Percentiles rank a stretch among this genome's conserved stretches.
These are phyloP conservation scores for Gastracanthus pulcherrimus DNA, from an alignment of 2,888 invertebrate genomes.

Conservation along the genomic window DNA sequence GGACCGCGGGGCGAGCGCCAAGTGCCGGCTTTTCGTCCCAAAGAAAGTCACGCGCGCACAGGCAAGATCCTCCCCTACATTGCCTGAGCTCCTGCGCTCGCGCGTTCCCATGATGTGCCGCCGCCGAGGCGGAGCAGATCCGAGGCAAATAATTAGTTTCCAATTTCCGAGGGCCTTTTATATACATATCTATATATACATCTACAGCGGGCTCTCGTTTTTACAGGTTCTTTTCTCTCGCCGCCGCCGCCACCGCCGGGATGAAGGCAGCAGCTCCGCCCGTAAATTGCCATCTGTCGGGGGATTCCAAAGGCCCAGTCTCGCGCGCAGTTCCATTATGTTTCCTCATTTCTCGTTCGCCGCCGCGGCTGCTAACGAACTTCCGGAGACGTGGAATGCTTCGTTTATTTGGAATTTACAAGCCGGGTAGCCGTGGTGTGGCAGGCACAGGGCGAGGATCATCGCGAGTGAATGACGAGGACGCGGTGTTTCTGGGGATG, in stretches of 20 bases:
- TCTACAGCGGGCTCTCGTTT: constrained; percentile 20
- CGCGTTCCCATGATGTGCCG: constrained; percentile 25
- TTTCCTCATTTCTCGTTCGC: constrained; percentile 47
- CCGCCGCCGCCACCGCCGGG: too few species aligned
- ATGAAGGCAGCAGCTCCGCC: neutral
- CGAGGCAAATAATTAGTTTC: constrained; percentile 49
- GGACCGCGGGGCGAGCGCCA: too few species aligned
- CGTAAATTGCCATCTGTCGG: constrained; percentile 55
- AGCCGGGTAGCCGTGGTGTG: neutral
- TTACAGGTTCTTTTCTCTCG: constrained; percentile 43
- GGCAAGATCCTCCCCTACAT: too few species aligned
- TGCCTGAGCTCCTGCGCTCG: too few species aligned
- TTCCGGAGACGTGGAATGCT: constrained; percentile 42
- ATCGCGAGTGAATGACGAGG: too few species aligned
- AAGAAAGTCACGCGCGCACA: too few species aligned
- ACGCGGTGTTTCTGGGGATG: too few species aligned
- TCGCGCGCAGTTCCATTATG: constrained; percentile 39
- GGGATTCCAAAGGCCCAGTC: constrained; percentile 35
- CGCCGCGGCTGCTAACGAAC: constrained; percentile 15
- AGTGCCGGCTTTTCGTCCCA: too few species aligned
- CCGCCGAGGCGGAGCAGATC: neutral
- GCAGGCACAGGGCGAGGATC: too few species aligned
- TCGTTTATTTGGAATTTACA: constrained; percentile 30
- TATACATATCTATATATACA: neutral
- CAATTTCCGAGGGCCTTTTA: constrained; percentile 26